phyloP scores from a whole-genome alignment of 2,797 vertebrate genomes.

The Pseudocheirus occidentalis region DNA sequence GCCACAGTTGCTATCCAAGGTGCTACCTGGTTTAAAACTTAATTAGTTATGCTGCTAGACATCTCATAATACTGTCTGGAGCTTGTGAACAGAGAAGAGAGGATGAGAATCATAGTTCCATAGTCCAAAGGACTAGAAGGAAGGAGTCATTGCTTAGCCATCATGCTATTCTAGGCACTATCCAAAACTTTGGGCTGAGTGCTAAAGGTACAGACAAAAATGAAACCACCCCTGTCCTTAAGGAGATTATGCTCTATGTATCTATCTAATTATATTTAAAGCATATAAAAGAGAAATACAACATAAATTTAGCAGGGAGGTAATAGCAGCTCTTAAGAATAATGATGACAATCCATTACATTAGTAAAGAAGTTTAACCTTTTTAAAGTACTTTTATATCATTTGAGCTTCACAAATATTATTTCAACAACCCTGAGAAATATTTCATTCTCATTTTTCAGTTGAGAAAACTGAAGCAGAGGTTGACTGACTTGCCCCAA shows the following conservation, averaged over 20 bases:
- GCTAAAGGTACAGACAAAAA: not conserved
- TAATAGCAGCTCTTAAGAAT: not conserved
- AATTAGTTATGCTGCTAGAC: not conserved
- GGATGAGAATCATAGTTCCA: not conserved
- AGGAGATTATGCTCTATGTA: not conserved
- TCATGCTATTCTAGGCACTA: not conserved
- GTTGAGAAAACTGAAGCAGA: not conserved
- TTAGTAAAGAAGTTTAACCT: not conserved
- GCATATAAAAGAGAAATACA: not conserved
- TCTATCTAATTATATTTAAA: not conserved
- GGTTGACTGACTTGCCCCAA: not conserved
- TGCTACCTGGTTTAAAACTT: not conserved
- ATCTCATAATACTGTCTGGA: not conserved
- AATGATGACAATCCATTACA: not conserved
- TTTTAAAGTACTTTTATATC: not conserved
- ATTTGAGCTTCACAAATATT: not conserved
- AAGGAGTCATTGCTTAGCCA: not conserved
- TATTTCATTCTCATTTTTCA: not conserved
- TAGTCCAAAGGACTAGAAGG: not conserved
- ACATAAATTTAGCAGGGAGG: not conserved
- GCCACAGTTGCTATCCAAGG: not conserved
- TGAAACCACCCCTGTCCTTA: not conserved
- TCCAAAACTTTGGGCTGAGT: not conserved
- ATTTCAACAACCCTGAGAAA: not conserved
- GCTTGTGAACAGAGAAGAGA: not conserved